Conservation (phyloP, 2,797 vertebrate genomes). For the Linurgus olivaceus region DNA sequence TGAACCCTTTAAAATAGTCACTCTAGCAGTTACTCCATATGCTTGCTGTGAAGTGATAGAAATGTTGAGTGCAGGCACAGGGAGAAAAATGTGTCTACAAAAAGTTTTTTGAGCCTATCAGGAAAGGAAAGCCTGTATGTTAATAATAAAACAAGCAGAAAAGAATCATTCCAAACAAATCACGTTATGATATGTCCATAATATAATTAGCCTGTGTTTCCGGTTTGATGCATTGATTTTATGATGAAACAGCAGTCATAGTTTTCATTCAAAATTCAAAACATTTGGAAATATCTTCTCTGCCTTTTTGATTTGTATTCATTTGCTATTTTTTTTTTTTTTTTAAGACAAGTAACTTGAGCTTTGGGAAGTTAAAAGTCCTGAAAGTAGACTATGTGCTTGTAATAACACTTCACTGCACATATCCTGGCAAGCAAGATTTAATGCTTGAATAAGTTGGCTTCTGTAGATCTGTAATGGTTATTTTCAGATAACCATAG, state of each 20-base stretch:
- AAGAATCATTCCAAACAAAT: not conserved
- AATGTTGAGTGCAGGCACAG: not conserved
- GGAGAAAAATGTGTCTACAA: not conserved
- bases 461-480: not conserved
- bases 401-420: not conserved
- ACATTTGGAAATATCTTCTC: not conserved
- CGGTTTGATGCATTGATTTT: not conserved
- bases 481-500: not conserved
- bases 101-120: not conserved
- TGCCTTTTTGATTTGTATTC: not conserved
- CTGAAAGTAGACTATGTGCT: not conserved
- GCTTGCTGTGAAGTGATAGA: not conserved
- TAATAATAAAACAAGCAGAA: not conserved
- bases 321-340: not conserved
- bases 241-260: not conserved
- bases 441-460: not conserved
- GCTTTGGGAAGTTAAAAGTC: not conserved
- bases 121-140: not conserved
- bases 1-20: not conserved
- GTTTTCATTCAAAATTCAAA: not conserved
- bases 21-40: not conserved
- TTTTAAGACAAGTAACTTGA: not conserved
- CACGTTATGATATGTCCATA: not conserved
- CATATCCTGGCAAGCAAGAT: not conserved
- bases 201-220: not conserved